These are phyloP conservation scores for Poecilia wingei DNA, from an alignment of 2,797 vertebrate species.

Conservation along the genomic window DNA sequence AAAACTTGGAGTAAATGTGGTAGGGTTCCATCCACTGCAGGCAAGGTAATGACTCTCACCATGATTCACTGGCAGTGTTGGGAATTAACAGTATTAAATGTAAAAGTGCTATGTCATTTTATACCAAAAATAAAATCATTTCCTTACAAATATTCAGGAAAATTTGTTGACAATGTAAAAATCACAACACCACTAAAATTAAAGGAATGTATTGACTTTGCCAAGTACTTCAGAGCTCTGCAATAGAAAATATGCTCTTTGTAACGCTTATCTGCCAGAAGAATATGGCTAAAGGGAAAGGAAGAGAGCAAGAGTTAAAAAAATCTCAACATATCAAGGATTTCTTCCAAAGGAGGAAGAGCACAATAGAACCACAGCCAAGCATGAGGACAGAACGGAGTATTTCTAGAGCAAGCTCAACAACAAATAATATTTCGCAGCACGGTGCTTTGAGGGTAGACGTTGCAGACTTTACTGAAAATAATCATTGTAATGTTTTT, in stretches of 20 bases:
- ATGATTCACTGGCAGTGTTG: neutral
- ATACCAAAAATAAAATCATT: neutral
- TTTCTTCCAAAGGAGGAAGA: neutral
- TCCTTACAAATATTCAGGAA: neutral
- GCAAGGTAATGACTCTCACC: neutral
- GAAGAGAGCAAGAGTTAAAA: neutral
- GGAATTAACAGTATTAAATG: neutral
- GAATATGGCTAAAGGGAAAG: neutral
- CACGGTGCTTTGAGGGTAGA: neutral
- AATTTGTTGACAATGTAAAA: neutral
- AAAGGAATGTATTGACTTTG: neutral
- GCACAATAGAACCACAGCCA: neutral
- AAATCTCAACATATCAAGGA: neutral
- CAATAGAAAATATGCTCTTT: neutral
- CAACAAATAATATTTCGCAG: neutral
- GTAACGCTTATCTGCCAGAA: neutral
- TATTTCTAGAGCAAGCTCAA: neutral
- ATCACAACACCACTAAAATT: neutral
- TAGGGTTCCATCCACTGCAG: neutral
- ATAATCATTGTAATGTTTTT: conserved; percentile 3
- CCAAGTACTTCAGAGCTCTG: too few relatives aligned
- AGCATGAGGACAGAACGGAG: neutral
- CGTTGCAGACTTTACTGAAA: conserved; percentile 2
- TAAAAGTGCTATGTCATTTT: neutral
- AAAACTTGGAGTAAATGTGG: neutral